Conservation (phyloP, 2,888 invertebrate species). For the Andrena camellia region DNA sequence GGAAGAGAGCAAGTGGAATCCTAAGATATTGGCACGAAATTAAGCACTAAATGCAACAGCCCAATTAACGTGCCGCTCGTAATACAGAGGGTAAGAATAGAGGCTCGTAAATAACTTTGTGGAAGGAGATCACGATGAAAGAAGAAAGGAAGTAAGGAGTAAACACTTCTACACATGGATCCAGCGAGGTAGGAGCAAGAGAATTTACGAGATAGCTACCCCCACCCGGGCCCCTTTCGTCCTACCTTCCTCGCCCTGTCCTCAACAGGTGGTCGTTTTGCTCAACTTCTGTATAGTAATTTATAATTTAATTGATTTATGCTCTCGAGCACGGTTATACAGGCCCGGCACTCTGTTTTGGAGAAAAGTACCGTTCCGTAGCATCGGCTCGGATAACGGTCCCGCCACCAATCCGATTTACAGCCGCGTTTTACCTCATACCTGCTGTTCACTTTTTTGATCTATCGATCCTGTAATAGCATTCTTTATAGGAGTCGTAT, state of each 20-base stretch:
- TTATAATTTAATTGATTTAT: slow-evolving; percentile 84
- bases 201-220: slow-evolving; percentile 84
- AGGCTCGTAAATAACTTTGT: slow-evolving; percentile 56
- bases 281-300: slow-evolving; percentile 83
- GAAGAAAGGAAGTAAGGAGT: slow-evolving; percentile 62
- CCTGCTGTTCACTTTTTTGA: slow-evolving; percentile 16
- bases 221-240: slow-evolving; percentile 78
- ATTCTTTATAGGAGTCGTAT: not conserved
- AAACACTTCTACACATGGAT: slow-evolving; percentile 69
- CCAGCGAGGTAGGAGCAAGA: slow-evolving; percentile 72
- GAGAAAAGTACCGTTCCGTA: slow-evolving; percentile 62
- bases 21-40: slow-evolving; percentile 4
- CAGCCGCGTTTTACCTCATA: slow-evolving; percentile 19
- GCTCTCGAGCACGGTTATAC: slow-evolving; percentile 59
- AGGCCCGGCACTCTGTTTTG: slow-evolving; percentile 56
- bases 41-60: slow-evolving; percentile 23
- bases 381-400: slow-evolving; percentile 63
- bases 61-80: slow-evolving; percentile 45
- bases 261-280: slow-evolving; percentile 85
- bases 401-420: slow-evolving; percentile 62
- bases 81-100: slow-evolving; percentile 41
- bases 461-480: slow-evolving; percentile 15
- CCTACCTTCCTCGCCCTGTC: slow-evolving; percentile 77
- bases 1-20: not conserved
- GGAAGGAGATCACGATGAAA: slow-evolving; percentile 50